Evolutionary conservation across 2,888 invertebrate genomes (phyloP).

Genomic region (Pseudoips prasinana): DNA sequence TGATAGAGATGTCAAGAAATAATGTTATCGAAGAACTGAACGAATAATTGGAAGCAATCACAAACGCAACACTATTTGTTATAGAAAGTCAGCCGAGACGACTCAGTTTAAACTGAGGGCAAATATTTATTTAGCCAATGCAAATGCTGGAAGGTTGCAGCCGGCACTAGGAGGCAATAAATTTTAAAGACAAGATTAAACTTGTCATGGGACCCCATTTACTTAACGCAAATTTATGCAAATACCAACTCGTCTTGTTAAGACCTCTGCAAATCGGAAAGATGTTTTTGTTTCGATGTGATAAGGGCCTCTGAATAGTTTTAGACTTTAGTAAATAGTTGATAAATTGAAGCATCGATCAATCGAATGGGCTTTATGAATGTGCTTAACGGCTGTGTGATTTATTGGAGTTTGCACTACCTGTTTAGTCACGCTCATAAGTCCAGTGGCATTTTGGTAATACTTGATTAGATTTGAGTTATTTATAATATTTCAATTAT

Average conservation of each 20-base stretch:
- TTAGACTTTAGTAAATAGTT: slow-evolving; percentile 39
- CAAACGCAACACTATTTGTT: slow-evolving; percentile 27
- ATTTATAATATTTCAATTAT: too few relatives aligned
- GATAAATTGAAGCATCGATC: slow-evolving; percentile 36
- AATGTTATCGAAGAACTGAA: slow-evolving; percentile 3
- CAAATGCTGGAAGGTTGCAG: slow-evolving; percentile 59
- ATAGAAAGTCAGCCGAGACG: slow-evolving; percentile 36
- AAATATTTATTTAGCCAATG: slow-evolving; percentile 71
- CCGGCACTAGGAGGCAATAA: slow-evolving; percentile 68
- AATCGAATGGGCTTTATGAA: slow-evolving; percentile 27
- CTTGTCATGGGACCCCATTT: slow-evolving; percentile 80
- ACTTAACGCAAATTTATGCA: slow-evolving; percentile 82
- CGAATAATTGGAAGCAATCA: slow-evolving; percentile 12
- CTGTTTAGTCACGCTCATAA: too few relatives aligned
- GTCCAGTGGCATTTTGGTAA: too few relatives aligned
- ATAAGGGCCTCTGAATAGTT: slow-evolving; percentile 39
- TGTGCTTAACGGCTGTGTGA: slow-evolving; percentile 18
- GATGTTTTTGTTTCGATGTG: slow-evolving; percentile 63
- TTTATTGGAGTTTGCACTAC: slow-evolving; percentile 15
- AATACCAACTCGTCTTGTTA: slow-evolving; percentile 67
- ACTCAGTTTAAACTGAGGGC: slow-evolving; percentile 51
- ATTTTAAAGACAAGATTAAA: slow-evolving; percentile 79
- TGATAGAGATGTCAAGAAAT: too few relatives aligned
- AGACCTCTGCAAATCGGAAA: slow-evolving; percentile 47
- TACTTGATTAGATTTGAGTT: too few relatives aligned